Evolutionary conservation across 2,113 vertebrate species (phyloP), one percentile per base, ranked within the genome.

Genomic region (Sorex fumeus): DNA sequence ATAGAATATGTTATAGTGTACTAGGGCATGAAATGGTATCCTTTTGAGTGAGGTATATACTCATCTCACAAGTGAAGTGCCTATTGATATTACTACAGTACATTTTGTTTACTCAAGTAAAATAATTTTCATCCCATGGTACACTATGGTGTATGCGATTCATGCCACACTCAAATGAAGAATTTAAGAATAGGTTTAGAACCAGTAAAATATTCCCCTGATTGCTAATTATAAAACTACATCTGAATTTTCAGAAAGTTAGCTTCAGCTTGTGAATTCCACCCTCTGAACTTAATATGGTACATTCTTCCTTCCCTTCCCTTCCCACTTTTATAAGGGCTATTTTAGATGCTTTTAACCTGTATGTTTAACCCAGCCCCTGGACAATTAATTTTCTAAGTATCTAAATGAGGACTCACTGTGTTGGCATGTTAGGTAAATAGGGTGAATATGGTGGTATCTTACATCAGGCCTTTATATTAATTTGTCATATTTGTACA

Each of bases 1-100:
- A 97, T 97, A 97, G 96, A 93, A 87, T 98, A 97, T 97, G 97
- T 97, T 98, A 97, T 97, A 97, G 97, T 97, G 97, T 97, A 97
- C 98, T 96, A 79, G 98, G 97, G 97, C 96, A 96, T 97, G 97
- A 97, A 96, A 89, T 95, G 95, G 97, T 98, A 91, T 97, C 95
- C 97, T 97, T 97, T 91, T 94, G 97, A 97, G 82, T 43, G 94
- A 96, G 97, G 66, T 97, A 96, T 96, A 88, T 92, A 75, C 95
- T 93, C 94, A 88, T 92, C 94, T 95, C 95, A 95, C 93, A 96
- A 95, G 96, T 16, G 25, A 92, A 96, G 97, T 96, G 96, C 96
- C 96, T 97, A 78, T 94, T 95, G 96, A 96, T 95, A 94, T 95
- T 93, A 93, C 93, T 96, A 93, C 94, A 96, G 92, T 97, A 96